These are phyloP conservation scores for Acrobasis suavella DNA, from an alignment of 2,888 invertebrate species.

Conservation along the genomic window DNA sequence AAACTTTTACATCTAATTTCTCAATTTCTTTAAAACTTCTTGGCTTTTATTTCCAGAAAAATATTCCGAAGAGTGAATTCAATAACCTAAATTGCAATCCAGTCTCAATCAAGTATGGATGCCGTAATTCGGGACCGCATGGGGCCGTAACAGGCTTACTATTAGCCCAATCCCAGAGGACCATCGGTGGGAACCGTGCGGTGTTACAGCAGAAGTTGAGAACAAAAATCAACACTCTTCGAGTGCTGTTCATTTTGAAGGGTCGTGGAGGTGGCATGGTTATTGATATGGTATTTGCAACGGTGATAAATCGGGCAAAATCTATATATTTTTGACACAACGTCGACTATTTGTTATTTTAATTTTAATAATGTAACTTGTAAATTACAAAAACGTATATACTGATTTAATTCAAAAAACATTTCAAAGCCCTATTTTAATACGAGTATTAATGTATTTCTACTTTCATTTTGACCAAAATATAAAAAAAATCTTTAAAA, in stretches of 20 bases:
- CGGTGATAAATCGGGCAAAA: not conserved
- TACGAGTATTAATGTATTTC: too few relatives aligned
- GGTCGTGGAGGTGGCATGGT: conserved; percentile 22
- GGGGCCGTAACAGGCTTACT: conserved; percentile 69
- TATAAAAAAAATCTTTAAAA: too few relatives aligned
- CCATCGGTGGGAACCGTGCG: conserved; percentile 60
- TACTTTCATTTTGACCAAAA: too few relatives aligned
- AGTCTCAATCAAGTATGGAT: conserved; percentile 13
- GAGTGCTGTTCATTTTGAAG: conserved; percentile 61
- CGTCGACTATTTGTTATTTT: too few relatives aligned
- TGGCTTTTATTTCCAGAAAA: too few relatives aligned
- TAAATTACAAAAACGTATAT: too few relatives aligned
- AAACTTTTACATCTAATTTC: too few relatives aligned
- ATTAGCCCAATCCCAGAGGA: conserved; percentile 59
- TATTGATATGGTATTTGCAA: conserved; percentile 43
- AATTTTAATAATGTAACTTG: too few relatives aligned
- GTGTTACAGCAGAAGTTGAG: conserved; percentile 55
- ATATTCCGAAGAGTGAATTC: not conserved
- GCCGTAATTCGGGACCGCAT: conserved; percentile 29
- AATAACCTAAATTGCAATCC: conserved; percentile 8
- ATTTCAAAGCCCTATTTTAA: too few relatives aligned
- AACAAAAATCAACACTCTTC: conserved; percentile 77
- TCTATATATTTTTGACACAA: too few relatives aligned
- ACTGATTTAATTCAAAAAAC: too few relatives aligned
- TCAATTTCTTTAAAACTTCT: too few relatives aligned